Evolutionary conservation across 2,797 vertebrate species (phyloP), one percentile per base, ranked within the genome.

Genomic region (Nyctalus aviator): DNA sequence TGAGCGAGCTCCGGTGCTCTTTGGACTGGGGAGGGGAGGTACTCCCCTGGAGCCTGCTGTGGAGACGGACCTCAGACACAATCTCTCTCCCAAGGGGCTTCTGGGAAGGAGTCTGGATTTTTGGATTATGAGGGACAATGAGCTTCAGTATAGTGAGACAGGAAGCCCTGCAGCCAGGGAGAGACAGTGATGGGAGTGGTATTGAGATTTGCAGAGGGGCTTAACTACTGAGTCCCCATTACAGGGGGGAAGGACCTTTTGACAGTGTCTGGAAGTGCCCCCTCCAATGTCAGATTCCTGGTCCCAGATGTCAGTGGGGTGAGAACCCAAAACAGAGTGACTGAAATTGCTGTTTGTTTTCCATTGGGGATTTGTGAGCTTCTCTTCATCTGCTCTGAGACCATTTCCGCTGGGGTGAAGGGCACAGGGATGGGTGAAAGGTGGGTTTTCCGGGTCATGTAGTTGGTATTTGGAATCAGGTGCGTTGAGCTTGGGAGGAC

Each of bases 1-100:
- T 99, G 95, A 99, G 99, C 97, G 0, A 15, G n/a, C 27, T 27
- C 17, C 8, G 2, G 12, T 15, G 44, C 2, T 4, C 1, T 8
- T 0, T 30, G 9, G 3, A 6, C 4, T 11, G 55, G 1, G 0
- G 21, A 15, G 32, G 59, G 44, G 25, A 11, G 37, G 71, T 55
- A 7, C 37, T 76, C 20, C 0, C 12, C n/a, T 11, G 15, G 57
- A 32, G 46, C 32, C n/a, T 1, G 13, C 10, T 11, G 23, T 18
- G 44, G n/a, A 30, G 66, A 44, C 3, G 25, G 14, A 14, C 1
- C 3, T 12, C 23, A 50, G 5, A 15, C 18, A 8, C 10, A 1
- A 5, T 25, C 0, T 0, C 2, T 8, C 59, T 4, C 7, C 20
- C 0, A 3, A 30, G 53, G 13, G 68, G 18, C 10, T 46, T 30